These are phyloP conservation scores for Trochalopteron elliotii DNA, from an alignment of 2,113 vertebrate species.

Conservation along the genomic window DNA sequence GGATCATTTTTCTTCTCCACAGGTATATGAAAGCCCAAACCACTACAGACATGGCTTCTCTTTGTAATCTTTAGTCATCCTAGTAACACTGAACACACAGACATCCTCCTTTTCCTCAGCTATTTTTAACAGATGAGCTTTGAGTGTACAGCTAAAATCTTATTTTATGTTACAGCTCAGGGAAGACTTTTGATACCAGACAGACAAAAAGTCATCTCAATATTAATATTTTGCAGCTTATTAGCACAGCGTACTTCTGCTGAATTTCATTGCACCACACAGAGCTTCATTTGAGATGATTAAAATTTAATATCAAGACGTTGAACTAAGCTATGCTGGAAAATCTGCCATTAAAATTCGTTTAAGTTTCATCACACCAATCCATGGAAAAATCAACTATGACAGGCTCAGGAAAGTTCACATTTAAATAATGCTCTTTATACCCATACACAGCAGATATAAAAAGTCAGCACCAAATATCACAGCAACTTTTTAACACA, in stretches of 20 bases:
- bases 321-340: not conserved
- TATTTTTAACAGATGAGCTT: conserved; percentile 23
- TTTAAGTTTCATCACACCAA: conserved; percentile 34
- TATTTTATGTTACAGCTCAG: not conserved
- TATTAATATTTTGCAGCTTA: conserved; percentile 11
- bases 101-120: not conserved
- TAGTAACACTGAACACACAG: not conserved
- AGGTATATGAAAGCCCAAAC: not conserved
- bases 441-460: not conserved
- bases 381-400: conserved; percentile 7
- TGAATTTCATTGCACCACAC: not conserved
- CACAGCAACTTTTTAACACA: not conserved
- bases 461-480: conserved; percentile 8
- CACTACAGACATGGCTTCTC: not conserved
- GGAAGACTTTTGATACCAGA: not conserved
- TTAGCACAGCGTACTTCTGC: not conserved
- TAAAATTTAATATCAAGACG: conserved; percentile 4
- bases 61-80: not conserved
- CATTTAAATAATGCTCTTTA: conserved; percentile 31
- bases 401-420: conserved; percentile 19
- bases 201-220: not conserved
- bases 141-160: not conserved
- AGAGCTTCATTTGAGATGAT: conserved; percentile 5
- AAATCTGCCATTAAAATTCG: conserved; percentile 32
- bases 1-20: not conserved